These are phyloP conservation scores for Drosophila ogumai DNA, from an alignment of 1,140 invertebrate species.

Conservation along the genomic window DNA sequence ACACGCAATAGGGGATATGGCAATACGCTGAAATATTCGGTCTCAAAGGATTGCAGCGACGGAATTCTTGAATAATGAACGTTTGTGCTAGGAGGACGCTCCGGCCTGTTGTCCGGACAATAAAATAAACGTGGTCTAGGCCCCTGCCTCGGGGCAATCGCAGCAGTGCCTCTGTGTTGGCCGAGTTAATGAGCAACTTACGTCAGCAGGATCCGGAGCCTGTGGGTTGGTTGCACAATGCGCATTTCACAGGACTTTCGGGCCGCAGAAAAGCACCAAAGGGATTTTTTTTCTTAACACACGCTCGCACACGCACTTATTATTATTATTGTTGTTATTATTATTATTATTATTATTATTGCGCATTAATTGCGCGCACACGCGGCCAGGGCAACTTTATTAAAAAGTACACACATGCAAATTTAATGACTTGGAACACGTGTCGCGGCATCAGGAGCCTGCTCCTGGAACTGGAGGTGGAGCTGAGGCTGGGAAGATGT, in stretches of 20 bases:
- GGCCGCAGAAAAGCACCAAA: slow-evolving; percentile 14
- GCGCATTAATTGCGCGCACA: slow-evolving; percentile 71
- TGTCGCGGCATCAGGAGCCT: slow-evolving; percentile 41
- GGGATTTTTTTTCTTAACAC: slow-evolving; percentile 50
- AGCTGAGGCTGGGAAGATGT: slow-evolving; percentile 9
- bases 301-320: slow-evolving; percentile 23
- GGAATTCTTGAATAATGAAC: slow-evolving; percentile 30
- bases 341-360: slow-evolving; percentile 65
- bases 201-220: slow-evolving; percentile 24
- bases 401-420: slow-evolving; percentile 69
- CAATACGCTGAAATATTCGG: background rate
- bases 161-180: slow-evolving; percentile 13
- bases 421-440: slow-evolving; percentile 72
- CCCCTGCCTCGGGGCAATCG: background rate
- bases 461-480: slow-evolving; percentile 1
- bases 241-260: slow-evolving; percentile 18
- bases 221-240: slow-evolving; percentile 44
- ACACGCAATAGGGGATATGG: slow-evolving; percentile 30
- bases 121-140: slow-evolving; percentile 24
- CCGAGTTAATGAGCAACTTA: slow-evolving; percentile 64
- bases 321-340: slow-evolving; percentile 20
- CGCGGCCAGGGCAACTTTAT: slow-evolving; percentile 54
- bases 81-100: slow-evolving; percentile 25
- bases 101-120: slow-evolving; percentile 7
- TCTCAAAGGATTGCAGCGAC: slow-evolving; percentile 33